A percentile compares a stretch with the other conserved stretches of the same genome.
Conservation (phyloP, 2,113 vertebrate genomes). For the Ammospiza nelsoni region DNA sequence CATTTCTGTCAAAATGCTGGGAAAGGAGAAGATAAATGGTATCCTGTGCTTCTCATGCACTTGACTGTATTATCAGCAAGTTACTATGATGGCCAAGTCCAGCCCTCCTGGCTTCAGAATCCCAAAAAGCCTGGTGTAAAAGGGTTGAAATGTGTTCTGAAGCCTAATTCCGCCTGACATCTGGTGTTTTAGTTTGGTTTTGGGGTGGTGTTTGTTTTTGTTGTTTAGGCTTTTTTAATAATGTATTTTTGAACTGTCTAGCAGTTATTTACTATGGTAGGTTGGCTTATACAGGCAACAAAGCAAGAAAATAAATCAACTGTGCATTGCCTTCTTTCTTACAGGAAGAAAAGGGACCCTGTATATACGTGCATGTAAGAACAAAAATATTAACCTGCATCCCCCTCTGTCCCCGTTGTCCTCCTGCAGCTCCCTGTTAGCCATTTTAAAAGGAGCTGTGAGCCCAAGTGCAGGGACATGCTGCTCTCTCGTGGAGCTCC, state of each 20-base stretch:
- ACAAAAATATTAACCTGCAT: neutral
- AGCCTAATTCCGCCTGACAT: neutral
- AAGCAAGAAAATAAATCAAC: neutral
- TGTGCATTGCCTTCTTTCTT: neutral
- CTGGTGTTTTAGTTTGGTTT: neutral
- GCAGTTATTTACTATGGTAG: neutral
- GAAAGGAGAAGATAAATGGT: neutral
- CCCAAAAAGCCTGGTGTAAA: neutral
- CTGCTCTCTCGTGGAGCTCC: constrained; percentile 64
- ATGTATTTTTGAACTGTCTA: neutral
- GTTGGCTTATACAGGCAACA: neutral
- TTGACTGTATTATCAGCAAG: neutral
- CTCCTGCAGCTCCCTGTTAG: neutral
- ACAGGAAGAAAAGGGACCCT: neutral
- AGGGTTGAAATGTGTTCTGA: neutral
- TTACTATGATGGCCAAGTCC: neutral
- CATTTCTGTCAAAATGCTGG: neutral
- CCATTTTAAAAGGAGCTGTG: neutral
- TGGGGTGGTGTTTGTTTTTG: neutral
- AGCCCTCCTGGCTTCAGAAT: neutral
- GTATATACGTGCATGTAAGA: neutral
- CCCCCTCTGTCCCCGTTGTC: neutral
- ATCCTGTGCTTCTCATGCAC: neutral
- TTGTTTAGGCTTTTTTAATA: neutral
- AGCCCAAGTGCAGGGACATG: neutral